phyloP scores from a whole-genome alignment of 2,113 vertebrate species.

The Raja brachyura region DNA sequence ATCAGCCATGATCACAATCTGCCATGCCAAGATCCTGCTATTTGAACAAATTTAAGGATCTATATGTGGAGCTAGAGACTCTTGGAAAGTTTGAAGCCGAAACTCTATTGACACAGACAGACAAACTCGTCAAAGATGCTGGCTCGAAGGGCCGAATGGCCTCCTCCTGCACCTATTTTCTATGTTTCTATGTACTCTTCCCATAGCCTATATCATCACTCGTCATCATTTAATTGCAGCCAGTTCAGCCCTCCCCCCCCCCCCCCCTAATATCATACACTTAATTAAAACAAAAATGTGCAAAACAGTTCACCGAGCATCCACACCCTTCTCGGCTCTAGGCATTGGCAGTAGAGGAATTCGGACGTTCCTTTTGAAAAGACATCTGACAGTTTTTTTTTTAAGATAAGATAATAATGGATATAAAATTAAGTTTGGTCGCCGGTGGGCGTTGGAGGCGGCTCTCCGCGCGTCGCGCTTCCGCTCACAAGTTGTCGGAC shows the following conservation, averaged over 20 bases:
- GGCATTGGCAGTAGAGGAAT: background rate
- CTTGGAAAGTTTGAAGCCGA: no score
- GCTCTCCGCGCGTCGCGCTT: background rate
- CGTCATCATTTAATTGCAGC: background rate
- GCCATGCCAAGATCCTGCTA: no score
- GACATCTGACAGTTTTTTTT: background rate
- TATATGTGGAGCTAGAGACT: no score
- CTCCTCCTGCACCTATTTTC: no score
- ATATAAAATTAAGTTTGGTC: background rate
- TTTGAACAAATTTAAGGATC: no score
- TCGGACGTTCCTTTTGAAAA: background rate
- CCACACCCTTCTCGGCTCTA: background rate
- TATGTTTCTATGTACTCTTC: no score
- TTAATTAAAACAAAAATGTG: background rate
- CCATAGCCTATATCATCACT: background rate
- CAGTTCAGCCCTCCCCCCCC: background rate
- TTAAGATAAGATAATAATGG: background rate
- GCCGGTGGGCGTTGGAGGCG: background rate
- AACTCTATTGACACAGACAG: no score
- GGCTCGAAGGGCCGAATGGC: no score
- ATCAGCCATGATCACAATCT: no score
- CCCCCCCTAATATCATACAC: background rate
- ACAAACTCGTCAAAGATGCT: no score
- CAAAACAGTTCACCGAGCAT: background rate
- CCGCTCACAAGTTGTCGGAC: slow-evolving; percentile 14